Conservation (phyloP, 2,888 invertebrate genomes). For the Diplazon laetatorius region DNA sequence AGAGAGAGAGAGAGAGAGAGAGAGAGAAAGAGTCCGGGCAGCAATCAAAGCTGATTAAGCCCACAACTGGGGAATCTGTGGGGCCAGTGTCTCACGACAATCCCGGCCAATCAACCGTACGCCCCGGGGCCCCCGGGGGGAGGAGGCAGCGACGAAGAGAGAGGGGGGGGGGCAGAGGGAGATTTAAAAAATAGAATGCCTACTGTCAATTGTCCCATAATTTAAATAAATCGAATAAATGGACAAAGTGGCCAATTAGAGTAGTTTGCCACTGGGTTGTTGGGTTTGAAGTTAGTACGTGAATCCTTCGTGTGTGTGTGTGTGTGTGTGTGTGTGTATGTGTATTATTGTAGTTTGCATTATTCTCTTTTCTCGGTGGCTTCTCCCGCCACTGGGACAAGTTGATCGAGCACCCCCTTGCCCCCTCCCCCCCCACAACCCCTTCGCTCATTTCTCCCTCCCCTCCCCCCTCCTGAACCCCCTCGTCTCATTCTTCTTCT, state of each 20-base stretch:
- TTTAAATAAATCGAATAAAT: conserved; percentile 83
- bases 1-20: conserved; percentile 64
- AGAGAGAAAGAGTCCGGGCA: conserved; percentile 67
- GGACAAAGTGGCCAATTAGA: conserved; percentile 83
- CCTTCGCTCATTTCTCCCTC: conserved; percentile 37
- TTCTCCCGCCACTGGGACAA: conserved; percentile 62
- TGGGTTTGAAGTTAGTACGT: conserved; percentile 75
- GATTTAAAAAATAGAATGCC: conserved; percentile 83
- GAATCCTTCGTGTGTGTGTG: conserved; percentile 28
- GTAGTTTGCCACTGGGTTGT: conserved; percentile 78
- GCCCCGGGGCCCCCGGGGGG: conserved; percentile 69
- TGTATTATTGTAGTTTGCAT: background rate
- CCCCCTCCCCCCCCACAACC: conserved; percentile 5
- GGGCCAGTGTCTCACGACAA: conserved; percentile 83
- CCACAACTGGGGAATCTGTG: conserved; percentile 83
- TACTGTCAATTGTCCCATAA: conserved; percentile 83
- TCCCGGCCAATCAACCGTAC: conserved; percentile 81
- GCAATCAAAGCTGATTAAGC: conserved; percentile 83
- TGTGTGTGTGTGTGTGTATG: too few species aligned
- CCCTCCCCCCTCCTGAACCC: background rate
- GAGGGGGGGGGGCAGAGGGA: too few species aligned
- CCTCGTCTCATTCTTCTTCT: too few species aligned
- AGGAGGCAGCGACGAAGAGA: too few species aligned
- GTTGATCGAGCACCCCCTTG: conserved; percentile 45
- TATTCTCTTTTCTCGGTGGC: conserved; percentile 66